These are phyloP conservation scores for Chrysopa pallens DNA, from an alignment of 1,140 invertebrate genomes.

Conservation along the genomic window DNA sequence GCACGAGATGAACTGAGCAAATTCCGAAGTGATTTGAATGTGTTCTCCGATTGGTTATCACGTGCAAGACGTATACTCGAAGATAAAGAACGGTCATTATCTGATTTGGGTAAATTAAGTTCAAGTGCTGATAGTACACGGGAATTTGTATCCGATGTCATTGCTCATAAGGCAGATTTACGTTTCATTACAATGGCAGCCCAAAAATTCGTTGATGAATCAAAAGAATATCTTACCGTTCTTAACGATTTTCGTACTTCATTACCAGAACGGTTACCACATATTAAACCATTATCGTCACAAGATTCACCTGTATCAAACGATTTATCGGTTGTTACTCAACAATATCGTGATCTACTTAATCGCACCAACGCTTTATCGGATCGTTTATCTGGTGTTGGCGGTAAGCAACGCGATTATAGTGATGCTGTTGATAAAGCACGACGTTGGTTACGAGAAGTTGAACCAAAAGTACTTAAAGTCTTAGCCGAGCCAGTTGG, in stretches of 20 bases:
- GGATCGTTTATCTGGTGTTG: slow-evolving; percentile 57
- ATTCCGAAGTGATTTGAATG: slow-evolving; percentile 56
- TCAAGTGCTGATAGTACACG: slow-evolving; percentile 55
- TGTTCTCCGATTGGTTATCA: slow-evolving; percentile 73
- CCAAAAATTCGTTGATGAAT: slow-evolving; percentile 87
- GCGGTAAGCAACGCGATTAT: slow-evolving; percentile 62
- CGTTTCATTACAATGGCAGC: slow-evolving; percentile 88
- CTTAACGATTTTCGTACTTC: slow-evolving; percentile 73
- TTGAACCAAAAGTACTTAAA: slow-evolving; percentile 56
- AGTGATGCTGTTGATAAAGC: slow-evolving; percentile 69
- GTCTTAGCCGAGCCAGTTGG: slow-evolving; percentile 64
- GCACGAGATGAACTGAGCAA: slow-evolving; percentile 78
- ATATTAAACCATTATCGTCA: slow-evolving; percentile 45
- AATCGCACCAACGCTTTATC: slow-evolving; percentile 63
- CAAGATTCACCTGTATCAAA: slow-evolving; percentile 49
- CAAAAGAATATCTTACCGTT: slow-evolving; percentile 67
- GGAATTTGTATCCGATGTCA: slow-evolving; percentile 85
- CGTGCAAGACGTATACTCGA: slow-evolving; percentile 58
- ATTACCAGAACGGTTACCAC: slow-evolving; percentile 57
- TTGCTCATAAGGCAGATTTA: slow-evolving; percentile 84
- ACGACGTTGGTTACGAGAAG: slow-evolving; percentile 60
- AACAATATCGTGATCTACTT: slow-evolving; percentile 57
- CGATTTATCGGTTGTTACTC: slow-evolving; percentile 49
- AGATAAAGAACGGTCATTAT: slow-evolving; percentile 70
- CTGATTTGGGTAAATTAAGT: slow-evolving; percentile 54